These are phyloP conservation scores for Peromyscus californicus DNA, from an alignment of 2,113 vertebrate species.

Conservation along the genomic window DNA sequence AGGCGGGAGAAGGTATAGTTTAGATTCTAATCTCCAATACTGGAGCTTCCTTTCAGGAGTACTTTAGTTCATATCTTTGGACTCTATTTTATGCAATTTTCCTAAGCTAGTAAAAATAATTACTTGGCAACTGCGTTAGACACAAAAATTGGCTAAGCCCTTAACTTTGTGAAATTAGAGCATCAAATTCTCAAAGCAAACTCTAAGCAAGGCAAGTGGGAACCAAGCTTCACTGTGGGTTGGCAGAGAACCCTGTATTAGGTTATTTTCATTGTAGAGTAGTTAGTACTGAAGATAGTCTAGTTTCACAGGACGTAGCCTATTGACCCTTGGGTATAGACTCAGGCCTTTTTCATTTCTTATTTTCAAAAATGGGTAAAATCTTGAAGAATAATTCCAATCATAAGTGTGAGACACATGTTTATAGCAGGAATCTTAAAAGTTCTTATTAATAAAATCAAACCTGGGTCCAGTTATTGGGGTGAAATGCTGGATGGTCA, in stretches of 20 bases:
- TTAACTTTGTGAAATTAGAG: not conserved
- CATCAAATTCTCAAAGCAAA: not conserved
- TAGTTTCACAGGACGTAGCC: not conserved
- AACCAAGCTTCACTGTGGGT: not conserved
- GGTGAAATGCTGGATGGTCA: too few species aligned
- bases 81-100: not conserved
- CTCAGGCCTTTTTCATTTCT: not conserved
- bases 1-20: not conserved
- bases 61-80: slow-evolving; percentile 16
- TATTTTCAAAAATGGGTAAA: not conserved
- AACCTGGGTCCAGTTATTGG: too few species aligned
- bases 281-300: not conserved
- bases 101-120: slow-evolving; percentile 30
- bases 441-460: too few species aligned
- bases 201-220: not conserved
- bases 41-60: not conserved
- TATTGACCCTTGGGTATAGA: not conserved
- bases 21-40: not conserved
- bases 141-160: not conserved
- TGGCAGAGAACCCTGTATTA: not conserved
- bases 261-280: not conserved
- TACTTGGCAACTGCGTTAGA: not conserved
- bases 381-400: not conserved
- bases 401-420: not conserved
- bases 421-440: too few species aligned